These are phyloP conservation scores for Centrocercus urophasianus DNA, from an alignment of 2,113 vertebrate genomes.

Conservation along the genomic window DNA sequence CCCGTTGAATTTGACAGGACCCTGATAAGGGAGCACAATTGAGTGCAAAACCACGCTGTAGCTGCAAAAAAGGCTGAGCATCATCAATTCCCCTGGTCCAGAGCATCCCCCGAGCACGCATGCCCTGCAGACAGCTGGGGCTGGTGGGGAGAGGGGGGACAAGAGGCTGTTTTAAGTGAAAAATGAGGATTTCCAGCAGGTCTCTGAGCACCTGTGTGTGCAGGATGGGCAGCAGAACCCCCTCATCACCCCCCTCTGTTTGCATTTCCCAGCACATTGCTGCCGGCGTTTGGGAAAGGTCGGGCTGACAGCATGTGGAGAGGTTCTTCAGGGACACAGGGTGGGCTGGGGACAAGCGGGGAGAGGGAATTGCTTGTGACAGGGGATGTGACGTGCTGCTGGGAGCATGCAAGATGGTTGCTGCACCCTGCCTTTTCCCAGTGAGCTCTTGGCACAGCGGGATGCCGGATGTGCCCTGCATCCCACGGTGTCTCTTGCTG, in stretches of 20 bases:
- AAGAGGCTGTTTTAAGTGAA: background rate
- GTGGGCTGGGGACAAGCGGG: fast-evolving
- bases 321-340: slow-evolving; percentile 46
- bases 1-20: background rate
- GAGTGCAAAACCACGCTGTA: background rate
- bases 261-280: background rate
- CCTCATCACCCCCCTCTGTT: fast-evolving
- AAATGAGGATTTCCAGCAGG: fast-evolving
- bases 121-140: fast-evolving
- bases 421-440: fast-evolving
- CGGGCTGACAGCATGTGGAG: background rate
- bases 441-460: fast-evolving
- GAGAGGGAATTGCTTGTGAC: slow-evolving; percentile 41
- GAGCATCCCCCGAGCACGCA: background rate
- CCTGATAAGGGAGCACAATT: background rate
- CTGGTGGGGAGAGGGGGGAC: background rate
- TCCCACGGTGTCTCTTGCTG: background rate
- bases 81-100: background rate
- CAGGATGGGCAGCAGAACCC: background rate
- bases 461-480: background rate
- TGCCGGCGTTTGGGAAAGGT: background rate
- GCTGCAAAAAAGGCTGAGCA: background rate
- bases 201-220: background rate
- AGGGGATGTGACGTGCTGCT: background rate
- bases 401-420: background rate